Evolutionary conservation across 1,140 invertebrate species (phyloP).

Genomic region (Sminthurides bifidus): DNA sequence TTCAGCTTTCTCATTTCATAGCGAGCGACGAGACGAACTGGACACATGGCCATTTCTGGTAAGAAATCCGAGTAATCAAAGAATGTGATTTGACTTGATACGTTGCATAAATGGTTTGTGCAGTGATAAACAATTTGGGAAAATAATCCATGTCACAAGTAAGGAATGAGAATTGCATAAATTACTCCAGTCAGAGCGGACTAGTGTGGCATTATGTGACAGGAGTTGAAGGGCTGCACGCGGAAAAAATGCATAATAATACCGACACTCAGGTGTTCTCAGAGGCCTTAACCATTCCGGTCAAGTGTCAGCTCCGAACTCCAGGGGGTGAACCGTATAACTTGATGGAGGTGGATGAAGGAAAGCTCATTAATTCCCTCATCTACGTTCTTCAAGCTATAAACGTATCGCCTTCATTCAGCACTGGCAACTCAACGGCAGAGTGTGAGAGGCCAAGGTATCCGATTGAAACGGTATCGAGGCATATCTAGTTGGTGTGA

Average conservation of each 20-base stretch:
- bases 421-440: not conserved
- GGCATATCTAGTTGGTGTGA: too few species aligned
- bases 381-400: not conserved
- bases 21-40: not conserved
- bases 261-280: conserved; percentile 26
- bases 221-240: conserved; percentile 23
- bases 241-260: conserved; percentile 8
- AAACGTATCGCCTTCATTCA: not conserved
- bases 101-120: too few species aligned
- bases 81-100: too few species aligned
- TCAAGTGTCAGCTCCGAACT: conserved; percentile 31
- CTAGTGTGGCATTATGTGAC: conserved; percentile 31
- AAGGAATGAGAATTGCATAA: conserved; percentile 30
- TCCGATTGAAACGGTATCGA: too few species aligned
- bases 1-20: not conserved
- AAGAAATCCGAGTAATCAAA: conserved; percentile 19
- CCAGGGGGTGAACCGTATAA: conserved; percentile 26
- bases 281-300: conserved; percentile 31
- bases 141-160: conserved; percentile 25
- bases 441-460: not conserved
- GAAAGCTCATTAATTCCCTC: conserved; percentile 28
- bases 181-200: conserved; percentile 20
- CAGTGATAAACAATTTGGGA: conserved; percentile 29
- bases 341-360: conserved; percentile 28
- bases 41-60: conserved; percentile 21